Evolutionary conservation across 2,888 invertebrate species (phyloP).

Genomic region (Salpingus planirostris): DNA sequence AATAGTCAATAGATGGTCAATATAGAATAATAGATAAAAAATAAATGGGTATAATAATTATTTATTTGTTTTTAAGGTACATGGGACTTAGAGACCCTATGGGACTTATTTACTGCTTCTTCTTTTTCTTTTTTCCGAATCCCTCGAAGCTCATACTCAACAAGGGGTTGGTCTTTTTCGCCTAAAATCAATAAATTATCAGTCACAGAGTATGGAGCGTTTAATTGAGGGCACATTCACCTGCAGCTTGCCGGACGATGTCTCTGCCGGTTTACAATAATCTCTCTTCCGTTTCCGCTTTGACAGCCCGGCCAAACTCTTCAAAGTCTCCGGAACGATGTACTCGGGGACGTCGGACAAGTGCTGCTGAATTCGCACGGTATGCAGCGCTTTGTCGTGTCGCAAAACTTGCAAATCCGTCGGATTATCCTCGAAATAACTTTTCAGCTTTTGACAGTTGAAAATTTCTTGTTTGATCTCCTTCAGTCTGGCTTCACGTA

Average conservation of each 20-base stretch:
- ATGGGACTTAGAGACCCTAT: no score
- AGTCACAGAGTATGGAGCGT: background rate
- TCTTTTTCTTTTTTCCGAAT: conserved; percentile 43
- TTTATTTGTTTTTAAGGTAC: no score
- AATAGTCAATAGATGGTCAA: no score
- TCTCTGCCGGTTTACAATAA: conserved; percentile 22
- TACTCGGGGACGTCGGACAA: conserved; percentile 90
- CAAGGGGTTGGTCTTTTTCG: conserved; percentile 57
- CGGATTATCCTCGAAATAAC: conserved; percentile 89
- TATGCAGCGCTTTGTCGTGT: conserved; percentile 78
- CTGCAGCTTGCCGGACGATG: conserved; percentile 24
- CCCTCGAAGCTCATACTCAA: conserved; percentile 56
- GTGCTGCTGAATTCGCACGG: conserved; percentile 75
- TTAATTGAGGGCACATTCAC: conserved; percentile 14
- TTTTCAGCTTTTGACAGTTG: conserved; percentile 85
- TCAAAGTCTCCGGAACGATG: conserved; percentile 70
- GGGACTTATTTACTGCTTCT: no score
- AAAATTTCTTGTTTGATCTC: conserved; percentile 93
- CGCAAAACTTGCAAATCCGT: conserved; percentile 75
- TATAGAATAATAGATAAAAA: no score
- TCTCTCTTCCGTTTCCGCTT: conserved; percentile 28
- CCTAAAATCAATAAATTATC: conserved; percentile 41
- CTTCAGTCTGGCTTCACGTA: conserved; percentile 87
- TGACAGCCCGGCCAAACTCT: conserved; percentile 50
- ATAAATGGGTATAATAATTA: no score